Conservation (phyloP, 53 echinoderm and acorn worm genomes). For the Temnopleurus reevesii region DNA sequence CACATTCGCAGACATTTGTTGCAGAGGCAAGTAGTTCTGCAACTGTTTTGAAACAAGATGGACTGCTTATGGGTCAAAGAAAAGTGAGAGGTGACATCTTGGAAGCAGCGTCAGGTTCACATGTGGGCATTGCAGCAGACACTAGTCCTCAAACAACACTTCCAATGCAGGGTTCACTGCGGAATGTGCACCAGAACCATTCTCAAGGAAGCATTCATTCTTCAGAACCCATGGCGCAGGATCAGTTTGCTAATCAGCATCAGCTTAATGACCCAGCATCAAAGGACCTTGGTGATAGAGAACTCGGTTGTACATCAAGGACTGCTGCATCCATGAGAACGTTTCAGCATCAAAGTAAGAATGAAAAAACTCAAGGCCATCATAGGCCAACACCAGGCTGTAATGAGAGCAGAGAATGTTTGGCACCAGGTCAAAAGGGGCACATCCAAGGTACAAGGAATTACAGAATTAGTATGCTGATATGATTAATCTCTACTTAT, state of each 20-base stretch:
- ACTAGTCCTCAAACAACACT: background rate
- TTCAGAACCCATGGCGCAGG: background rate
- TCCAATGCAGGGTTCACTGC: background rate
- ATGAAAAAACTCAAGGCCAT: background rate
- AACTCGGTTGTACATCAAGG: background rate
- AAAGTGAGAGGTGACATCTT: background rate
- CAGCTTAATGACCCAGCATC: background rate
- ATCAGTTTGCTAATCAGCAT: background rate
- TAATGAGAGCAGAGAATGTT: background rate
- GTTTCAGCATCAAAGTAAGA: background rate
- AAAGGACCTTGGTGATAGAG: background rate
- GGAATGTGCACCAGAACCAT: background rate
- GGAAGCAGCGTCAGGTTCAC: background rate
- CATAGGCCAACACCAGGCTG: background rate
- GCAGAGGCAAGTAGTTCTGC: too few relatives aligned
- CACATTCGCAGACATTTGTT: too few relatives aligned
- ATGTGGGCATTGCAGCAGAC: background rate
- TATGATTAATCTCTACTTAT: too few relatives aligned
- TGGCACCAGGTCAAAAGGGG: background rate
- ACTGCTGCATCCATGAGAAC: background rate
- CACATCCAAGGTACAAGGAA: background rate
- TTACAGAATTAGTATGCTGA: conserved; percentile 9
- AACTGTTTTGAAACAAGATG: too few relatives aligned
- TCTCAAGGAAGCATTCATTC: background rate
- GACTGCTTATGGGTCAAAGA: too few relatives aligned